phyloP scores from a whole-genome alignment of 2,797 vertebrate species.

The Sebastes oblongus region DNA sequence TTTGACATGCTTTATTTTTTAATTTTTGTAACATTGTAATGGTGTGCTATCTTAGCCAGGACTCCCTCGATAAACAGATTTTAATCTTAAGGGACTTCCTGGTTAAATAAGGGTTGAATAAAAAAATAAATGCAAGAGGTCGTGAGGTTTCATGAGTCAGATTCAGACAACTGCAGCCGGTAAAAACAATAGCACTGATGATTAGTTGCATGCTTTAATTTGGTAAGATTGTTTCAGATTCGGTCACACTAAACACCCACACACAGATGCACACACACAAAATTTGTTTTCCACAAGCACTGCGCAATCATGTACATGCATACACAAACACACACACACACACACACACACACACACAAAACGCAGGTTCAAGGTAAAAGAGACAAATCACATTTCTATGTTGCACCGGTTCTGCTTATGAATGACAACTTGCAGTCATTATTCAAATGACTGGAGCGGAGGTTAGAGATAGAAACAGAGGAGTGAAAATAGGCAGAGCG shows the following conservation, averaged over 20 bases:
- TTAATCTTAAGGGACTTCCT: too few species aligned
- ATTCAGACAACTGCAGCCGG: slow-evolving; percentile 10
- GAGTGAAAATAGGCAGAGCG: slow-evolving; percentile 12
- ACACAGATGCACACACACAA: neutral
- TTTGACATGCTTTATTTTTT: neutral
- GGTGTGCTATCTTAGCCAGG: neutral
- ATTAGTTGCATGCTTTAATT: slow-evolving; percentile 34
- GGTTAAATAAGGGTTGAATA: neutral
- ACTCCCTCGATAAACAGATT: too few species aligned
- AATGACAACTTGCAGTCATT: slow-evolving; percentile 39
- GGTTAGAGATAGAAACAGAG: slow-evolving; percentile 7
- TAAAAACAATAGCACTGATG: slow-evolving; percentile 13
- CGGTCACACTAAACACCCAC: slow-evolving; percentile 30
- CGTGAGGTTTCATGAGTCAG: slow-evolving; percentile 4
- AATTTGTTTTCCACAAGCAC: slow-evolving; percentile 1
- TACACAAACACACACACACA: neutral
- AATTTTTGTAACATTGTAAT: neutral
- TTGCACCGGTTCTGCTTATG: slow-evolving; percentile 13
- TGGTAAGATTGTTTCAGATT: slow-evolving; percentile 35
- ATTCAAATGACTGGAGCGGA: slow-evolving; percentile 33
- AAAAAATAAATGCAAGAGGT: neutral
- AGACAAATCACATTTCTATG: slow-evolving; percentile 16
- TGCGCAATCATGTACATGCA: slow-evolving; percentile 8
- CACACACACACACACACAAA: too few species aligned
- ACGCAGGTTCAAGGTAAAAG: slow-evolving; percentile 1